phyloP scores from a whole-genome alignment of 2,797 vertebrate genomes.

The Paratrypauchen microcephalus region DNA sequence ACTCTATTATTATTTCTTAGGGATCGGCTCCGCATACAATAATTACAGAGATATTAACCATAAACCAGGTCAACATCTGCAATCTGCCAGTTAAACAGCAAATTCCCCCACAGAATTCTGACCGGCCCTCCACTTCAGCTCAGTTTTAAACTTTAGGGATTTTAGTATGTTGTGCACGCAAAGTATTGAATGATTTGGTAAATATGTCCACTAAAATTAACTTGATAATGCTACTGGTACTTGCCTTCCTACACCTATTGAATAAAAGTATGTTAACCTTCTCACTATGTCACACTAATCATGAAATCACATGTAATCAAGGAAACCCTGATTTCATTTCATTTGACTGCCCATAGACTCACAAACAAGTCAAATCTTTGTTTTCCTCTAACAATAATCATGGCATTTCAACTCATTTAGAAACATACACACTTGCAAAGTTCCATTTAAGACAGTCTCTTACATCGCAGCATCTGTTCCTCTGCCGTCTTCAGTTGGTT shows the following conservation, averaged over 20 bases:
- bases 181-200: too few species aligned
- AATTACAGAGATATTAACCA: too few species aligned
- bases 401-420: background rate
- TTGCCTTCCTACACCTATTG: background rate
- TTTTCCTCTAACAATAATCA: background rate
- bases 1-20: too few species aligned
- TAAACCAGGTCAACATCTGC: too few species aligned
- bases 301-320: background rate
- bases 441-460: slow-evolving; percentile 44
- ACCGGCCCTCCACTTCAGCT: too few species aligned
- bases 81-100: too few species aligned
- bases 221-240: too few species aligned
- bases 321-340: slow-evolving; percentile 5
- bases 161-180: too few species aligned
- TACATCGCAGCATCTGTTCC: slow-evolving; percentile 91
- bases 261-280: background rate
- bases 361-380: background rate
- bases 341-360: background rate
- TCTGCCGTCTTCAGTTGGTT: slow-evolving; percentile 87
- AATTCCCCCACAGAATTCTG: too few species aligned
- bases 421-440: background rate
- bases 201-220: background rate
- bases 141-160: too few species aligned
- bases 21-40: too few species aligned
- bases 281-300: background rate